Evolutionary conservation across 2,888 invertebrate genomes (phyloP), one percentile per base, ranked within the genome.

Genomic region (Podotricha telesiphe): DNA sequence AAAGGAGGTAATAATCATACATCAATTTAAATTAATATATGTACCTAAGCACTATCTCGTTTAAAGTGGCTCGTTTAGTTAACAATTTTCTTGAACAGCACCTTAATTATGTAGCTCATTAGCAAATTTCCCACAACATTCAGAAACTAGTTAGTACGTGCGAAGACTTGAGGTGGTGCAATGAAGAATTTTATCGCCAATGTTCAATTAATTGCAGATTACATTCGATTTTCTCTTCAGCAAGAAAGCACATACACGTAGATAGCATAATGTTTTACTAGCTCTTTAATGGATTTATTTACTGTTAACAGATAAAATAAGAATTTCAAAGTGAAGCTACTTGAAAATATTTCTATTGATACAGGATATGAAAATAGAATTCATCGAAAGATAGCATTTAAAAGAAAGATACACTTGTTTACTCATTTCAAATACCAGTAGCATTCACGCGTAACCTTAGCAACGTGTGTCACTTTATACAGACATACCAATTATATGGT

Each of bases 71-170:
- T 65, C 67, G 59, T 65, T 70, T 65, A 68, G 61, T 66, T 69
- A 59, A 69, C 70, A 73, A 74, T 70, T 72, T 65, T 72, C 74
- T 73, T 63, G 55, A 51, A 71, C 71, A 61, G 65, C 68, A 71
- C 74, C 72, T 72, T 75, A 75, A 75, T 75, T 74, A 74, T 68
- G 68, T 70, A 63, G 47, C 74, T 74, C 74, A 74, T 75, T 75
- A 75, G 75, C 72, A 71, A 62, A 75, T 75, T 72, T 75, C 73
- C 75, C 72, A 72, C 72, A 72, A 67, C 64, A 70, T 72, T 73
- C 69, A 59, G 65, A 73, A 74, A 75, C 75, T 68, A 71, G 74
- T 74, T 73, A 65, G 70, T 70, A 71, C 68, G 67, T 68, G 65
- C 66, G 65, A 65, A 67, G 67, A 59, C 62, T 55, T 68, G 65